Base-by-base conservation (phyloP, 2,888 invertebrate species). In the Rhyacophila evoluta region DNA sequence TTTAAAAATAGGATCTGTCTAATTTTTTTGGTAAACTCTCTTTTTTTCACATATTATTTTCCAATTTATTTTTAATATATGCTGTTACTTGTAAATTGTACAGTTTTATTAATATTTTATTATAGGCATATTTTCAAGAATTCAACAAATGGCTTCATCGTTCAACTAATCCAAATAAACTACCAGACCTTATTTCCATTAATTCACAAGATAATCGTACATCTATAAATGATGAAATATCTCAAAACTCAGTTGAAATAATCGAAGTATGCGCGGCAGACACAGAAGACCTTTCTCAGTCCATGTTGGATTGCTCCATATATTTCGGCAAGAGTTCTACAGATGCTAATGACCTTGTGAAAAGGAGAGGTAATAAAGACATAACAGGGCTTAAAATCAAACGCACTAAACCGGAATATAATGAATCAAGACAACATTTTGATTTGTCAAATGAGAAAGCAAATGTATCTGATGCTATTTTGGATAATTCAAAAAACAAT, bases 341-440 rank as follows among this genome's bases (percentile, higher is more conserved):
- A 27, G 12, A 19, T 25, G 36, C 67, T 1, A 38, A 36, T 36
- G 72, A 72, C 38, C 36, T 33, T 5, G 69, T 71, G 29, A 76
- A 75, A 69, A 79, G 72, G 39, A 76, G 76, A 71, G 79, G 76
- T 6, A 19, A 6, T 0, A 79, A 78, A 78, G 85, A 80, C 55
- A 19, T 68, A 68, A 41, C 78, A 8, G 74, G 74, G n/a, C 55
- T 78, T 11, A 79, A 75, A 27, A 69, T 12, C 78, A 86, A 75
- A 87, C 87, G 77, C 88, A 87, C 82, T 89, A 79, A 74, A 38
- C 28, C 70, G 1, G 55, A 55, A 10, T 1, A 8, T n/a, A n/a
- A n/a, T n/a, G n/a, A n/a, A n/a, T n/a, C n/a, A n/a, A n/a, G n/a
- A n/a, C n/a, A n/a, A n/a, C n/a, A n/a, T n/a, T n/a, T n/a, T n/a